phyloP scores from a whole-genome alignment of 1,140 invertebrate species.

The Luehdorfia chinensis region DNA sequence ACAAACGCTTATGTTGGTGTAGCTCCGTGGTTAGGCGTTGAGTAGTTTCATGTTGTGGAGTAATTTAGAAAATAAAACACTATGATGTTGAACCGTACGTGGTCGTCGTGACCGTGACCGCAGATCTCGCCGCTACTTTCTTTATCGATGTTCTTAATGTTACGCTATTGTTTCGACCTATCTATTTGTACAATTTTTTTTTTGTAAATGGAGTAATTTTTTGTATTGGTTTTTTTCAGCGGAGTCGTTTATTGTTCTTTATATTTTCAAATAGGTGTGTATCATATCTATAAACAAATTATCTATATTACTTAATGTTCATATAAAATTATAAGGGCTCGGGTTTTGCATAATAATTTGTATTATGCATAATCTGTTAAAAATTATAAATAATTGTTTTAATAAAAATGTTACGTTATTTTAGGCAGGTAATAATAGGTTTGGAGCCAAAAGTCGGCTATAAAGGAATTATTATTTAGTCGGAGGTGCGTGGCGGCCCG shows the following conservation, averaged over 20 bases:
- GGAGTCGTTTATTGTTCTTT: neutral
- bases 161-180: conserved; percentile 22
- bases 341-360: too few relatives aligned
- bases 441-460: neutral
- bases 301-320: too few relatives aligned
- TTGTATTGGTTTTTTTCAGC: too few relatives aligned
- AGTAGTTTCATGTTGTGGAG: conserved; percentile 49
- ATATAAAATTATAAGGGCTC: too few relatives aligned
- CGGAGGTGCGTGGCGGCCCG: conserved; percentile 24
- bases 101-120: conserved; percentile 58
- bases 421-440: conserved; percentile 3
- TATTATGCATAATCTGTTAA: too few relatives aligned
- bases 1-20: too few relatives aligned
- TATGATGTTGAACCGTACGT: conserved; percentile 50
- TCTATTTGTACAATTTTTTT: too few relatives aligned
- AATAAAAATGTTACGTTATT: neutral
- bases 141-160: conserved; percentile 43
- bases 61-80: conserved; percentile 68
- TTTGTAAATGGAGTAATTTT: too few relatives aligned
- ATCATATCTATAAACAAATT: too few relatives aligned
- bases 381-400: neutral
- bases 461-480: conserved; percentile 6
- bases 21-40: conserved; percentile 36
- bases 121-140: conserved; percentile 53
- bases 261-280: neutral